These are phyloP conservation scores for Trichonephila clavipes DNA, from an alignment of 1,140 invertebrate genomes.

Conservation along the genomic window DNA sequence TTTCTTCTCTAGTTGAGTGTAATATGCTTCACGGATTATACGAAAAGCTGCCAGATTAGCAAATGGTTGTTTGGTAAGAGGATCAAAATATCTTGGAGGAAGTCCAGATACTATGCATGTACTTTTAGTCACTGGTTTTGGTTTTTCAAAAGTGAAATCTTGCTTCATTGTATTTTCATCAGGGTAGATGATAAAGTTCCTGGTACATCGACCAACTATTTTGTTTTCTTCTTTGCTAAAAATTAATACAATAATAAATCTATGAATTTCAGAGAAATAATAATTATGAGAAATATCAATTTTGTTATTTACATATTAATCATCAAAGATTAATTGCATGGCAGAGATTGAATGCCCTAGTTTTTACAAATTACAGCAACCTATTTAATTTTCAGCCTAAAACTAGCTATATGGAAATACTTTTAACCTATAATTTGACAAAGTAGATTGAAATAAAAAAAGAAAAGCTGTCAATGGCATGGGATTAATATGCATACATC, in stretches of 20 bases:
- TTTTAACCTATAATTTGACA: no score
- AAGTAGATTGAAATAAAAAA: no score
- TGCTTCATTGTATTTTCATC: constrained; percentile 89
- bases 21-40: constrained; percentile 93
- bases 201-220: constrained; percentile 83
- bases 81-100: constrained; percentile 95
- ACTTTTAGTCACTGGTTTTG: constrained; percentile 83
- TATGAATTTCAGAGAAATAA: not conserved
- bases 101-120: constrained; percentile 84
- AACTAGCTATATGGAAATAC: no score
- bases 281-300: no score
- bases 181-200: constrained; percentile 94
- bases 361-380: no score
- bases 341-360: no score
- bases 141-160: constrained; percentile 85
- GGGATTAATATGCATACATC: no score
- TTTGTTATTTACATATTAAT: no score
- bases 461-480: no score
- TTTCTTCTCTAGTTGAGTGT: constrained; percentile 91
- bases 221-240: constrained; percentile 77
- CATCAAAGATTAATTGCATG: no score
- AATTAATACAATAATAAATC: not conserved
- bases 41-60: constrained; percentile 92
- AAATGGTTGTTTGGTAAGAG: constrained; percentile 93
- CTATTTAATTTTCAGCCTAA: no score